phyloP scores from a whole-genome alignment of 2,797 vertebrate genomes.

The Helicolenus hilgendorfi region DNA sequence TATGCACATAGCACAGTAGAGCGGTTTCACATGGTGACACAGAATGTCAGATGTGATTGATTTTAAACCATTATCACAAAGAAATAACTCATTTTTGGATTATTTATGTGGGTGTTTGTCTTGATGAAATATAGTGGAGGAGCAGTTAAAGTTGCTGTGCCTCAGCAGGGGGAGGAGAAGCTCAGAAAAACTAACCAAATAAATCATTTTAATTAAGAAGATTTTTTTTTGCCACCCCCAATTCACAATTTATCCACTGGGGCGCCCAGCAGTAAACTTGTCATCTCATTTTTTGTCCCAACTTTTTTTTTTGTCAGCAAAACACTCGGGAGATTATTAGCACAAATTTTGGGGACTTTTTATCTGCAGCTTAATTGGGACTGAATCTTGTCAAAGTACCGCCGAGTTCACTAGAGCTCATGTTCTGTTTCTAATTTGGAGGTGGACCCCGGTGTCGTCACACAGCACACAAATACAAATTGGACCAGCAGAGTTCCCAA shows the following conservation, averaged over 20 bases:
- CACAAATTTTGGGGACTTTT: neutral
- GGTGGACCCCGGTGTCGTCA: neutral
- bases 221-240: neutral
- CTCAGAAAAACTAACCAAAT: neutral
- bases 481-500: neutral
- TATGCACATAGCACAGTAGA: neutral
- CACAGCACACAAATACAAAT: neutral
- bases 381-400: neutral
- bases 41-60: neutral
- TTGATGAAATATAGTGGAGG: neutral
- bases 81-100: neutral
- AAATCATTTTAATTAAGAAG: conserved; percentile 45
- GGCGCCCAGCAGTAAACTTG: neutral
- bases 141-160: neutral
- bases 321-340: neutral
- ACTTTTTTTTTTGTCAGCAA: neutral
- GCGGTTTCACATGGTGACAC: neutral
- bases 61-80: neutral
- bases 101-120: neutral
- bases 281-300: neutral
- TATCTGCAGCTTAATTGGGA: conserved; percentile 2
- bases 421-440: neutral
- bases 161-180: neutral
- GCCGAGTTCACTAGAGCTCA: neutral
- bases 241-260: neutral